These are phyloP conservation scores for Dendrolimus pini DNA, from an alignment of 2,888 invertebrate genomes.

Conservation along the genomic window DNA sequence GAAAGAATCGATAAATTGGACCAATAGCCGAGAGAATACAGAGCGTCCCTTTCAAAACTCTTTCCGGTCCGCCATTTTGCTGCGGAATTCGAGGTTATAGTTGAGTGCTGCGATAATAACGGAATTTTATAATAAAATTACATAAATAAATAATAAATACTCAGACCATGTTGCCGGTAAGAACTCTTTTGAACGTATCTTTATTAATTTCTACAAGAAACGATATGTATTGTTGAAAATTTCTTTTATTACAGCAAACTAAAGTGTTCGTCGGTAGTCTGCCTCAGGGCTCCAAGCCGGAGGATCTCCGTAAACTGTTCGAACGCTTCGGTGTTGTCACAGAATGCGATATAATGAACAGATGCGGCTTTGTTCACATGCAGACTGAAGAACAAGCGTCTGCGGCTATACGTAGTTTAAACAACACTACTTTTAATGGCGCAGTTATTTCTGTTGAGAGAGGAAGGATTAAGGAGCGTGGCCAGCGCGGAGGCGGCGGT, in stretches of 20 bases:
- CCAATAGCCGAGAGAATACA: slow-evolving; percentile 1
- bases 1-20: not conserved
- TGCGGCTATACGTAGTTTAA: slow-evolving; percentile 86
- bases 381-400: slow-evolving; percentile 88
- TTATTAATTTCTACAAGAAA: too few relatives aligned
- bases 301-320: slow-evolving; percentile 89
- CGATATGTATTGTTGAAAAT: not conserved
- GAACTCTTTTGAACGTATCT: slow-evolving; percentile 14
- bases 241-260: slow-evolving; percentile 74
- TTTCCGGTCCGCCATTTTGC: slow-evolving; percentile 28
- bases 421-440: slow-evolving; percentile 90
- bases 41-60: slow-evolving; percentile 4
- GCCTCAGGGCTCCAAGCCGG: slow-evolving; percentile 88
- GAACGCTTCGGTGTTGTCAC: slow-evolving; percentile 91
- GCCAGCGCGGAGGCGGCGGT: slow-evolving; percentile 70
- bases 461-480: slow-evolving; percentile 85
- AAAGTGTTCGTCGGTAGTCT: slow-evolving; percentile 97
- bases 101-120: slow-evolving; percentile 2
- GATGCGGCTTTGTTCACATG: slow-evolving; percentile 96
- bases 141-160: slow-evolving; percentile 5
- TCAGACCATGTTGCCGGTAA: slow-evolving; percentile 63
- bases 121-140: not conserved
- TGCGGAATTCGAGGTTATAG: slow-evolving; percentile 9
- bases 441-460: slow-evolving; percentile 90
- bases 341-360: slow-evolving; percentile 96